These are phyloP conservation scores for Drosophila setosimentum DNA, from an alignment of 2,888 invertebrate genomes.

Conservation along the genomic window DNA sequence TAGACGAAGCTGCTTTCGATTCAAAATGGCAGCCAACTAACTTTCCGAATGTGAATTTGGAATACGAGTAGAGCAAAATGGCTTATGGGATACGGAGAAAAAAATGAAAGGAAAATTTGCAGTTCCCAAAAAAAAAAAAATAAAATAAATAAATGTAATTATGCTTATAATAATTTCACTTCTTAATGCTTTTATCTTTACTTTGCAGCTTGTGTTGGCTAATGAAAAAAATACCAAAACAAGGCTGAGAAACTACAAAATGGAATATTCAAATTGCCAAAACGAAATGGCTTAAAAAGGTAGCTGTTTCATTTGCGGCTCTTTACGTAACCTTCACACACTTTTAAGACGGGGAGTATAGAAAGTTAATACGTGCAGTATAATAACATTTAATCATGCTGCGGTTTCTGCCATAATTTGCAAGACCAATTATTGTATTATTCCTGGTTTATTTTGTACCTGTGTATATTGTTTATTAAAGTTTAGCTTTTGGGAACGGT, in stretches of 20 bases:
- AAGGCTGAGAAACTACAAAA: slow-evolving; percentile 54
- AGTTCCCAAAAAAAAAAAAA: slow-evolving; percentile 3
- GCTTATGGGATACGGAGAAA: neutral
- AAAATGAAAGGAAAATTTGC: slow-evolving; percentile 32
- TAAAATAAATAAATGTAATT: slow-evolving; percentile 29
- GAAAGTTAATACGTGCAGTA: slow-evolving; percentile 33
- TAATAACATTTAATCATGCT: slow-evolving; percentile 68
- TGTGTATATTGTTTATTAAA: neutral
- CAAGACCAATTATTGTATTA: slow-evolving; percentile 31
- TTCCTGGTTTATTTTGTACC: slow-evolving; percentile 13
- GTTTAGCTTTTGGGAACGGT: slow-evolving; percentile 10
- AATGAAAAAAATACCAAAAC: slow-evolving; percentile 47
- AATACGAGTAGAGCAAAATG: slow-evolving; percentile 10
- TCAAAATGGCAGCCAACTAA: slow-evolving; percentile 68
- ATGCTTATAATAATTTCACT: slow-evolving; percentile 42
- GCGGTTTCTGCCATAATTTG: slow-evolving; percentile 49
- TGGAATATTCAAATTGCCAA: slow-evolving; percentile 48
- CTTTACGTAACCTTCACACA: slow-evolving; percentile 54
- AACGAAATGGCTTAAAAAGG: slow-evolving; percentile 48
- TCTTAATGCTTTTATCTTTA: slow-evolving; percentile 61
- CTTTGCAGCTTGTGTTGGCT: slow-evolving; percentile 56
- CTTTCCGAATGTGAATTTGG: slow-evolving; percentile 26
- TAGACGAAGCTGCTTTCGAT: slow-evolving; percentile 50
- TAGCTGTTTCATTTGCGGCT: slow-evolving; percentile 55
- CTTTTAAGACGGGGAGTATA: slow-evolving; percentile 30